Evolutionary conservation across 1,140 invertebrate species (phyloP).

Genomic region (Neocloeon triangulifer): DNA sequence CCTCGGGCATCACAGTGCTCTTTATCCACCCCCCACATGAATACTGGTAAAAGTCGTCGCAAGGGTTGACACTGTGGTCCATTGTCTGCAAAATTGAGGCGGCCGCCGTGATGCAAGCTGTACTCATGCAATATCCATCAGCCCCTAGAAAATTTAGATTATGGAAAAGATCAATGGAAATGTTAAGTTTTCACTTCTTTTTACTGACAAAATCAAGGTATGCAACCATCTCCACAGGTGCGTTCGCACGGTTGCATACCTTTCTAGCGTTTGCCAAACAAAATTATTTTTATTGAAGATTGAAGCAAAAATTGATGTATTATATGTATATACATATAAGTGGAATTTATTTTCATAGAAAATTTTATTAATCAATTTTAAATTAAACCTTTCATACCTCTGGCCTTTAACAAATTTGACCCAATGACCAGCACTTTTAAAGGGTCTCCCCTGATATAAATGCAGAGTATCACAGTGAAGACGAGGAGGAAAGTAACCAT

Average conservation of each 20-base stretch:
- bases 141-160: constrained; percentile 9
- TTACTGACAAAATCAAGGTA: constrained; percentile 5
- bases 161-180: neutral
- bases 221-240: constrained; percentile 8
- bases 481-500: constrained; percentile 29
- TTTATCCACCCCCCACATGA: constrained; percentile 84
- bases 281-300: constrained; percentile 6
- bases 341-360: neutral
- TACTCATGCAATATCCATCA: constrained; percentile 44
- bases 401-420: constrained; percentile 12
- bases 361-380: constrained; percentile 9
- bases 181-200: neutral
- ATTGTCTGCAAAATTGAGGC: constrained; percentile 66
- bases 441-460: too few species aligned
- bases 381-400: neutral
- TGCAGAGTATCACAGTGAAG: too few species aligned
- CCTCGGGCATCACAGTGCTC: constrained; percentile 76
- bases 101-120: constrained; percentile 66
- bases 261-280: constrained; percentile 6
- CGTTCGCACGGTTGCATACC: neutral
- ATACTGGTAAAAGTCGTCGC: constrained; percentile 87
- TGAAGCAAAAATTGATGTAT: too few species aligned
- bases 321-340: too few species aligned
- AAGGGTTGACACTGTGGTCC: constrained; percentile 58
- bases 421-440: constrained; percentile 34